Conservation (phyloP, 2,113 vertebrate genomes). For the Caretta caretta region DNA sequence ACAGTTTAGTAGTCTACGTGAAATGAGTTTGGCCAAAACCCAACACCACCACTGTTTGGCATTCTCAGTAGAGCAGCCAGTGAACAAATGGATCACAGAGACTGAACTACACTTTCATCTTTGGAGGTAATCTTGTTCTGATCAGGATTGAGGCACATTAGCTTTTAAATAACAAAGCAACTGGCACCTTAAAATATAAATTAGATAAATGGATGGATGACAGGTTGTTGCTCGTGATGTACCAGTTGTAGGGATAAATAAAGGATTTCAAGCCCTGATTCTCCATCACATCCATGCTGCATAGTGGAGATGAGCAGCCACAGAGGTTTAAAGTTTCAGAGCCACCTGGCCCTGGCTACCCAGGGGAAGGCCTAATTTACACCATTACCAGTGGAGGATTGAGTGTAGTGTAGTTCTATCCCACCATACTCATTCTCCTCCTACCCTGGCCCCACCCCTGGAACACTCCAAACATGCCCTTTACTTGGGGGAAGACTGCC, state of each 20-base stretch:
- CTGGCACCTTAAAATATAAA: not conserved
- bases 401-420: conserved; percentile 9
- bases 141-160: not conserved
- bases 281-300: conserved; percentile 12
- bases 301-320: conserved; percentile 33
- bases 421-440: not conserved
- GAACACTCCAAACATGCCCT: not conserved
- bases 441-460: not conserved
- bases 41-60: not conserved
- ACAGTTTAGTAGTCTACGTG: not conserved
- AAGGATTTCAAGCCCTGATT: not conserved
- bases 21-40: not conserved
- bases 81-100: not conserved
- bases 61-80: rapidly evolving
- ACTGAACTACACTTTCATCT: not conserved
- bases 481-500: conserved; percentile 36
- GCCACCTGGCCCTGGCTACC: conserved; percentile 15
- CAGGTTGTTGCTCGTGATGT: not conserved
- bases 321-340: conserved; percentile 29
- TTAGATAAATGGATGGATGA: not conserved
- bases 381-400: not conserved
- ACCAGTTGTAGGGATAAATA: conserved; percentile 17
- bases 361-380: not conserved
- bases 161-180: not conserved
- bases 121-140: not conserved